Base-by-base conservation (phyloP, 1,140 invertebrate species). In the Hylyphantes graminicola region DNA sequence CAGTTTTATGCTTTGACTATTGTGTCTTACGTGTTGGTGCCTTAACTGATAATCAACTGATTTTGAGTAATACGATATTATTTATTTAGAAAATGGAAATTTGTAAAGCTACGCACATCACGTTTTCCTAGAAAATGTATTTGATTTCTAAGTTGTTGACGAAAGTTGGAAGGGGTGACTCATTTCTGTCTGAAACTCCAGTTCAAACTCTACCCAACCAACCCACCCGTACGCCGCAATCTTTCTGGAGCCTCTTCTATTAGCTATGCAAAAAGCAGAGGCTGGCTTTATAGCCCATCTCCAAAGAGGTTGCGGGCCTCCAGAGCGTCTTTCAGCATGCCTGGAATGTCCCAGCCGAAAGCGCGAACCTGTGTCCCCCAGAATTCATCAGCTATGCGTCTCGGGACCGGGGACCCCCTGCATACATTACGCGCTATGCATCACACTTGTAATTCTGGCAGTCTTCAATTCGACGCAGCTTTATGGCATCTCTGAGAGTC, bases 371-470 rank as follows among this genome's bases (percentile, higher is more conserved):
- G 54, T 82, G 80, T 82, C 80, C 70, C 53, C 67, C 65, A 67
- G 61, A 74, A 82, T 82, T 82, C 80, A 82, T 82, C 80, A 82
- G 67, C 54, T 50, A 50, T 15, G 78, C 55, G 78, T 73, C 78
- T 11, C 55, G 80, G 80, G 80, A 82, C 80, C 78, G 21, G 80
- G 68, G 80, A 82, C 80, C 78, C 51, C 48, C 80, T 74, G 80
- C 80, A 82, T 82, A 82, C 61, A 82, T 82, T 82, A 82, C 80
- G 50, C 55, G 68, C 70, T 67, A 64, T 82, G 70, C 80, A 82
- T 82, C 70, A 74, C 80, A 73, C 80, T 82, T 82, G 80, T 82
- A 82, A 82, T 82, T 82, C 80, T 82, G 80, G 80, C 68, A 82
- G 70, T 82, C 80, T 82, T 82, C 80, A 82, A 82, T 82, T 73